Evolutionary conservation across 2,888 invertebrate genomes (phyloP).

Genomic region (Eupithecia exiguata): DNA sequence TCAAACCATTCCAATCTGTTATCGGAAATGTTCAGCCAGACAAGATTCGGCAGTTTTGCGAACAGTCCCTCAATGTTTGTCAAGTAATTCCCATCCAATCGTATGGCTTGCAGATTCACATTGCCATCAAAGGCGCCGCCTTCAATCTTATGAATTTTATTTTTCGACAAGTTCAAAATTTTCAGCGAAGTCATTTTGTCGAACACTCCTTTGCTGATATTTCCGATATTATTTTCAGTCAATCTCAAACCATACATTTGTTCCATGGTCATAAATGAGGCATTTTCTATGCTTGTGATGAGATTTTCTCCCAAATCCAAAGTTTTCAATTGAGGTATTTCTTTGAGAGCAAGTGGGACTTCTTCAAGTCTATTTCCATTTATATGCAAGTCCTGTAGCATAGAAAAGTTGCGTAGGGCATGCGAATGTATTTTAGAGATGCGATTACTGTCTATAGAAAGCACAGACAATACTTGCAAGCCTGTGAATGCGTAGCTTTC

Average conservation of each 20-base stretch:
- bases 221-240: conserved; percentile 92
- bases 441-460: conserved; percentile 91
- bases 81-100: conserved; percentile 92
- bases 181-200: conserved; percentile 90
- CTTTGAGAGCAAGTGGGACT: conserved; percentile 89
- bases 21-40: conserved; percentile 94
- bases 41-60: conserved; percentile 90
- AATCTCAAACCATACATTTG: conserved; percentile 92
- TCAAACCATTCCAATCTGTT: conserved; percentile 93
- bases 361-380: conserved; percentile 91
- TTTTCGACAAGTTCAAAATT: conserved; percentile 92
- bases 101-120: conserved; percentile 90
- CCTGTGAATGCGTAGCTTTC: conserved; percentile 91
- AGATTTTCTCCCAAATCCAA: conserved; percentile 94
- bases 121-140: conserved; percentile 91
- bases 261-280: conserved; percentile 91
- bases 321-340: conserved; percentile 90
- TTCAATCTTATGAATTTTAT: conserved; percentile 91
- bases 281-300: conserved; percentile 89
- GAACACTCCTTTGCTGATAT: conserved; percentile 91
- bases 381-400: conserved; percentile 91
- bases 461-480: conserved; percentile 88
- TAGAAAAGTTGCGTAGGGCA: conserved; percentile 90
- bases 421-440: conserved; percentile 89
- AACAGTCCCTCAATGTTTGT: conserved; percentile 91